Evolutionary conservation across 2,888 invertebrate species (phyloP).

Genomic region (Lycophotia porphyrea): DNA sequence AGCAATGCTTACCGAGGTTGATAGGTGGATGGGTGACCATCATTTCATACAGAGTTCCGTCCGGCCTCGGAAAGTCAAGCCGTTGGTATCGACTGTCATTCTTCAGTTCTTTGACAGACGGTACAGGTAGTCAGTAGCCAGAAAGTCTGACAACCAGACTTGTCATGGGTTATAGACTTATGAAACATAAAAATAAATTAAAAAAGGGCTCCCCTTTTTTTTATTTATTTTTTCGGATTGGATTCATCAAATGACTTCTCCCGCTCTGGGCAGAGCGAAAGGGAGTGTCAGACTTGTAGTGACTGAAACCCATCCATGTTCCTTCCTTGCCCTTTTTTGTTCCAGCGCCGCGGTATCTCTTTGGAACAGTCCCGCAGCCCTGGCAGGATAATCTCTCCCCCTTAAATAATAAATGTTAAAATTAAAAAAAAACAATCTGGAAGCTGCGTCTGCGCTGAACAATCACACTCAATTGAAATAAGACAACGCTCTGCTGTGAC

Average conservation of each 20-base stretch:
- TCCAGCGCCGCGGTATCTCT: too few relatives aligned
- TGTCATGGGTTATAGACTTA: not conserved
- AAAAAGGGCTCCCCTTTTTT: too few relatives aligned
- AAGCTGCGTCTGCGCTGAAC: slow-evolving; percentile 25
- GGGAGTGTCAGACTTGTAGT: too few relatives aligned
- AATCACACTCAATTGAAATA: slow-evolving; percentile 56
- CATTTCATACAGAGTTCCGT: not conserved
- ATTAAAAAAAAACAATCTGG: slow-evolving; percentile 50
- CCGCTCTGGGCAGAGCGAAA: too few relatives aligned
- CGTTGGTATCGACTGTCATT: not conserved
- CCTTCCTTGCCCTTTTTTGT: too few relatives aligned
- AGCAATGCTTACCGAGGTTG: not conserved
- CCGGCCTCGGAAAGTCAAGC: not conserved
- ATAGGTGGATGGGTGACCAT: not conserved
- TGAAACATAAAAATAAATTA: too few relatives aligned
- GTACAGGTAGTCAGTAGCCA: not conserved
- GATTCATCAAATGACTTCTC: too few relatives aligned
- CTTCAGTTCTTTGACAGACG: not conserved
- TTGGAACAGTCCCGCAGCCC: too few relatives aligned
- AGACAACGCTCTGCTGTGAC: slow-evolving; percentile 47
- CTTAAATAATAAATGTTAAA: slow-evolving; percentile 18
- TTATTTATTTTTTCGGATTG: too few relatives aligned
- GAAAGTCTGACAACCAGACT: not conserved
- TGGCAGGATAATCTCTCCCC: slow-evolving; percentile 5
- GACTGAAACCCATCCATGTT: too few relatives aligned